Percentiles rank a stretch among this genome's conserved stretches.
These are phyloP conservation scores for Dromiciops gliroides DNA, from an alignment of 2,113 vertebrate species.

Conservation along the genomic window DNA sequence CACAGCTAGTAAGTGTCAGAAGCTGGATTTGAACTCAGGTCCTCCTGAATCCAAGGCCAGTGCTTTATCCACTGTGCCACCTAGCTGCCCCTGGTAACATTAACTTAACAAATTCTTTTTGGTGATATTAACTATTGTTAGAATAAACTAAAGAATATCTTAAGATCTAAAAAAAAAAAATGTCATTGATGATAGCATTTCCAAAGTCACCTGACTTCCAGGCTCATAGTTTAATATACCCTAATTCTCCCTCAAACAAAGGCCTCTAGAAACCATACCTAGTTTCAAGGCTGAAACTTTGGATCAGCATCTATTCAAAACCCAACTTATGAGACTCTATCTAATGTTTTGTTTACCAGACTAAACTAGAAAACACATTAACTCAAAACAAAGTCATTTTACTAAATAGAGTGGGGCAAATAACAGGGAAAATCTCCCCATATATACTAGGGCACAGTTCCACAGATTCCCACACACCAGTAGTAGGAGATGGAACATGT, in stretches of 20 bases:
- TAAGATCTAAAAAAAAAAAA: too few relatives aligned
- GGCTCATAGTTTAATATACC: background rate
- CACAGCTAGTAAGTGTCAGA: too few relatives aligned
- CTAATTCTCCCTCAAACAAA: background rate
- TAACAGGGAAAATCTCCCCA: background rate
- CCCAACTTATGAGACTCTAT: background rate
- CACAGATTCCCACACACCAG: background rate
- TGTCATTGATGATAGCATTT: too few relatives aligned
- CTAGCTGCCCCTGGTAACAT: too few relatives aligned
- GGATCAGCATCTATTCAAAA: background rate
- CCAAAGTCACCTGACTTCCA: background rate
- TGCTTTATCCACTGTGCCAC: too few relatives aligned
- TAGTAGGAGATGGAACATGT: background rate
- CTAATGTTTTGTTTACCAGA: background rate
- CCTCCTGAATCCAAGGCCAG: too few relatives aligned
- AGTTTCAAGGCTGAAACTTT: background rate
- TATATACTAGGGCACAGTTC: background rate
- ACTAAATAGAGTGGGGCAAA: background rate
- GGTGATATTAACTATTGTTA: too few relatives aligned
- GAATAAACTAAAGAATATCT: too few relatives aligned
- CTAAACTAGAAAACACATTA: background rate
- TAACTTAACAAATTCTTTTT: too few relatives aligned
- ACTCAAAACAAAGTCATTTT: background rate
- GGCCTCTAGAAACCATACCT: background rate
- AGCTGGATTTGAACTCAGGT: too few relatives aligned